Evolutionary conservation across 2,113 vertebrate species (phyloP).

Genomic region (Peromyscus polionotus): DNA sequence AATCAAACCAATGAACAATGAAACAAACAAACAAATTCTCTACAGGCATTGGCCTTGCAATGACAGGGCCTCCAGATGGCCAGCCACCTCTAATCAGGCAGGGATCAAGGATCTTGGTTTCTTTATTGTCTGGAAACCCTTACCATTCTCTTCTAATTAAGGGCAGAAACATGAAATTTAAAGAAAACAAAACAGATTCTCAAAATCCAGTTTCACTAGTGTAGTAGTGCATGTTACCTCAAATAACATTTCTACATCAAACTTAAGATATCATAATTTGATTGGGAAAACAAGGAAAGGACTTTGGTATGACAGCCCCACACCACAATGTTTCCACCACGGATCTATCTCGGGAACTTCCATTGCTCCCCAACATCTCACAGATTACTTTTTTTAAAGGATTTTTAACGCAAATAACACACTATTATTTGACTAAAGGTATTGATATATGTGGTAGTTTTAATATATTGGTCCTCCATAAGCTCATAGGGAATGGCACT

Average conservation of each 20-base stretch:
- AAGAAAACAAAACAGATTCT: not conserved
- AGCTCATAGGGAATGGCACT: not conserved
- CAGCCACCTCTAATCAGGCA: too few relatives aligned
- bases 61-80: too few relatives aligned
- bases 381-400: not conserved
- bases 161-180: not conserved
- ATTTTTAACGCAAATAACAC: not conserved
- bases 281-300: not conserved
- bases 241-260: not conserved
- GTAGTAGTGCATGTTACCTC: not conserved
- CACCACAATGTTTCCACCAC: not conserved
- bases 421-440: not conserved
- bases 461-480: not conserved
- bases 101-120: not conserved
- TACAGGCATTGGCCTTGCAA: not conserved
- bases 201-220: not conserved
- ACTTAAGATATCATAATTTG: not conserved
- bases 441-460: not conserved
- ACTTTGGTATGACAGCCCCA: not conserved
- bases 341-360: not conserved
- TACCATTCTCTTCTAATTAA: not conserved
- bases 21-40: not conserved
- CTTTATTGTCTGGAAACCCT: too few relatives aligned
- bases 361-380: accelerated
- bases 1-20: not conserved